Evolutionary conservation across 2,797 vertebrate genomes (phyloP), one percentile per base, ranked within the genome.

Genomic region (Thaleichthys pacificus): DNA sequence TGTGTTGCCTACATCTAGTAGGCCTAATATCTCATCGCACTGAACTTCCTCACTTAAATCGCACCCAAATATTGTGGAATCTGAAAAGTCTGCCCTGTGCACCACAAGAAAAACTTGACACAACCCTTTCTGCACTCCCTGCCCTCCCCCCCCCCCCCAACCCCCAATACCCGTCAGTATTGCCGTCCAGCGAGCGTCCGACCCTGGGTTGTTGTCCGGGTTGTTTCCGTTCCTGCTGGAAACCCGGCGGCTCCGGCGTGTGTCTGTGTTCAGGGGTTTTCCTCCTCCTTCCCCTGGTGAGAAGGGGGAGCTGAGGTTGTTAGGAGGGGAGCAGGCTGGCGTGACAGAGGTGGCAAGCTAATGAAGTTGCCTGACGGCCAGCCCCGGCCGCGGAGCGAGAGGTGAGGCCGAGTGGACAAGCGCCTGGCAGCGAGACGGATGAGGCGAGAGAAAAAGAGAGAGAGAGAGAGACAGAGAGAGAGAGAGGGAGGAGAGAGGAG

Each of bases 301-400:
- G 89, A 6, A 7, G 51, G 89, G 85, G 89, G 87, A 89, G 86
- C 89, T 88, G 88, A 88, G 88, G 89, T 93, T 91, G 90, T 93
- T 91, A 92, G 89, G 89, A 86, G 87, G 88, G 86, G 90, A 91
- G 89, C 92, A 89, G 88, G 86, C 88, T 72, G 74, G 85, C 84
- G 82, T 93, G 91, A 93, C 92, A 93, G 92, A 93, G 93, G 92
- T 93, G 91, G 91, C 92, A 91, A 92, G 91, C 90, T 94, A 94
- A 93, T 94, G 92, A 94, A 93, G 92, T 92, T 92, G 92, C 91
- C 92, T 92, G 91, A 93, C 90, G 91, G 91, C 89, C 66, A 88
- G 91, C 86, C 86, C 89, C 84, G 87, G 87, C 88, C 89, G 82
- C 80, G 68, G 91, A 92, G 91, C 89, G 88, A 91, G 90, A 92